A percentile compares a stretch with the other conserved stretches of the same genome.
Evolutionary conservation across 2,888 invertebrate genomes (phyloP).

Genomic region (Drosophila tripunctata): DNA sequence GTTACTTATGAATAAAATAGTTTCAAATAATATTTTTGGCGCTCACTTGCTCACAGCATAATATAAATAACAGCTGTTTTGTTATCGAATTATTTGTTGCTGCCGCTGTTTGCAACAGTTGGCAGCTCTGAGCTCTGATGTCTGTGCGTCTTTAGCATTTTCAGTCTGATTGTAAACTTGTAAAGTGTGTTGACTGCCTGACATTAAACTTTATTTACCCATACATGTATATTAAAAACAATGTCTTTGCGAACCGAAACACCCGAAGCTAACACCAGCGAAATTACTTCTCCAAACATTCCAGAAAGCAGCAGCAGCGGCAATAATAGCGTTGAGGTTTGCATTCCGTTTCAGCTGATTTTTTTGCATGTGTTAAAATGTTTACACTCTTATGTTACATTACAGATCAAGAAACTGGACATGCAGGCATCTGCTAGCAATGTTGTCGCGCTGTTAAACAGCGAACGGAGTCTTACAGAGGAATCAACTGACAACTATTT

Average conservation of each 20-base stretch:
- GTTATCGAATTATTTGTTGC: not conserved
- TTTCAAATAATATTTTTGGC: not conserved
- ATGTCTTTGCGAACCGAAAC: slow-evolving; percentile 48
- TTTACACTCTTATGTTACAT: too few relatives aligned
- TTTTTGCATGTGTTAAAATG: too few relatives aligned
- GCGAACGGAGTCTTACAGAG: slow-evolving; percentile 84
- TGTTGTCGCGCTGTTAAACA: slow-evolving; percentile 71
- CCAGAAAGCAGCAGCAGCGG: slow-evolving; percentile 26
- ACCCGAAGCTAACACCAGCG: slow-evolving; percentile 31
- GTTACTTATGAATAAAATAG: too few relatives aligned
- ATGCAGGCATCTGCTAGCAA: slow-evolving; percentile 60
- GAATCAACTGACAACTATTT: slow-evolving; percentile 88
- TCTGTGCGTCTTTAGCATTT: not conserved
- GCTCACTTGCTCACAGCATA: too few relatives aligned
- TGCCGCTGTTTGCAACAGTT: not conserved
- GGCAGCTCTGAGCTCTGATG: not conserved
- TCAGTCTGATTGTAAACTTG: not conserved
- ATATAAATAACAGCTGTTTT: not conserved
- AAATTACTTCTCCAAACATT: slow-evolving; percentile 36
- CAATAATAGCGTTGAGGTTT: slow-evolving; percentile 42
- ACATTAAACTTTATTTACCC: too few relatives aligned
- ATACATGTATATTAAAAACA: too few relatives aligned
- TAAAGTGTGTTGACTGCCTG: not conserved
- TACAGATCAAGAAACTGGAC: slow-evolving; percentile 56
- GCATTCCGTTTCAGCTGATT: too few relatives aligned